Percentiles rank a stretch among this genome's conserved stretches.
These are phyloP conservation scores for Plagodis dolabraria DNA, from an alignment of 2,888 invertebrate genomes.

Conservation along the genomic window DNA sequence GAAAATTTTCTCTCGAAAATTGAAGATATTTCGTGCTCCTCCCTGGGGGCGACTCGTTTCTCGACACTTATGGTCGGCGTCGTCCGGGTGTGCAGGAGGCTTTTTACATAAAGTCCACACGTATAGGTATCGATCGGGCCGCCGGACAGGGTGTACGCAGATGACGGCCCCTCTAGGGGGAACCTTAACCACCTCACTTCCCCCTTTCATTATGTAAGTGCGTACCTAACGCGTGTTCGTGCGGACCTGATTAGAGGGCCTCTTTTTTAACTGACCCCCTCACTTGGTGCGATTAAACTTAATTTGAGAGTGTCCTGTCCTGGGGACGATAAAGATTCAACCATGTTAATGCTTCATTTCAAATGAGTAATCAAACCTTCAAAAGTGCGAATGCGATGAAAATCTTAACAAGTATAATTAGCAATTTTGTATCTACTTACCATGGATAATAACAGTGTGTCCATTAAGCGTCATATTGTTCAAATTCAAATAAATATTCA, in stretches of 20 bases:
- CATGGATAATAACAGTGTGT: not conserved
- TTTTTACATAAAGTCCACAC: constrained; percentile 85
- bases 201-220: constrained; percentile 85
- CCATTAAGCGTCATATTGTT: constrained; percentile 1
- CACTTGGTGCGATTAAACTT: constrained; percentile 80
- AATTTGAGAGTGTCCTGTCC: constrained; percentile 77
- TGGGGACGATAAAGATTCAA: constrained; percentile 65
- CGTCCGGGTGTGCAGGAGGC: constrained; percentile 83
- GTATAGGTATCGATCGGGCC: constrained; percentile 84
- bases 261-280: constrained; percentile 84
- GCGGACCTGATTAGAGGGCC: constrained; percentile 83
- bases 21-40: constrained; percentile 83
- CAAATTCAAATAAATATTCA: constrained; percentile 3
- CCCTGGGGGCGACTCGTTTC: constrained; percentile 82
- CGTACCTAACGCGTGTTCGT: constrained; percentile 82
- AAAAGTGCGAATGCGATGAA: not conserved
- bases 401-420: not conserved
- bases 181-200: constrained; percentile 63
- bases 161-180: constrained; percentile 70
- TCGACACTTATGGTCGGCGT: constrained; percentile 84
- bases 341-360: constrained; percentile 46
- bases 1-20: constrained; percentile 85
- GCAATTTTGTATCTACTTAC: not conserved
- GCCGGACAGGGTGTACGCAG: constrained; percentile 84
- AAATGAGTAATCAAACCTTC: not conserved